phyloP scores from a whole-genome alignment of 2,888 invertebrate species.

The Orthosia gothica region DNA sequence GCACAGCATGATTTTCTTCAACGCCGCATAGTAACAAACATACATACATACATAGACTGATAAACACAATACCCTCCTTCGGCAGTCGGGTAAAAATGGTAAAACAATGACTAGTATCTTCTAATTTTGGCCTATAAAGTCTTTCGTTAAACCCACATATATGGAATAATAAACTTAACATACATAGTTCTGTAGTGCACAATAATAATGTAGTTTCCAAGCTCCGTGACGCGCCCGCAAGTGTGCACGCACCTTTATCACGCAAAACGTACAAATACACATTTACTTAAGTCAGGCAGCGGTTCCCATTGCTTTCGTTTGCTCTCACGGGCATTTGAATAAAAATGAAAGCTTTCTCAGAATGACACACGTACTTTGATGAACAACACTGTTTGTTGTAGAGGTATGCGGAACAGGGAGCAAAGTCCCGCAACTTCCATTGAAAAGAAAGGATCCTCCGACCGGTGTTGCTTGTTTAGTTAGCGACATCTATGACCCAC shows the following conservation, averaged over 20 bases:
- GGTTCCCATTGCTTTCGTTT: conserved; percentile 61
- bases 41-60: too few species aligned
- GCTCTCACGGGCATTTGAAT: conserved; percentile 59
- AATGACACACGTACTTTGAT: conserved; percentile 12
- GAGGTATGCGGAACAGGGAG: too few species aligned
- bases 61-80: too few species aligned
- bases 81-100: too few species aligned
- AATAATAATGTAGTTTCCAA: too few species aligned
- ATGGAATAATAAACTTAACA: neutral
- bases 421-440: too few species aligned
- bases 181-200: neutral
- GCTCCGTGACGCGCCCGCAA: neutral
- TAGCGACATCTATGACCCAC: too few species aligned
- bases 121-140: neutral
- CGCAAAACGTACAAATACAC: conserved; percentile 2
- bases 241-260: conserved; percentile 4
- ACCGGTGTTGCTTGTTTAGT: too few species aligned
- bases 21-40: too few species aligned
- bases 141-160: neutral
- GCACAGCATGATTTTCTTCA: too few species aligned
- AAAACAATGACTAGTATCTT: neutral
- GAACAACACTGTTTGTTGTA: neutral
- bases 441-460: too few species aligned
- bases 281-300: conserved; percentile 44
- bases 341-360: conserved; percentile 56